phyloP scores from a whole-genome alignment of 2,888 invertebrate genomes.

The Mythimna impura region DNA sequence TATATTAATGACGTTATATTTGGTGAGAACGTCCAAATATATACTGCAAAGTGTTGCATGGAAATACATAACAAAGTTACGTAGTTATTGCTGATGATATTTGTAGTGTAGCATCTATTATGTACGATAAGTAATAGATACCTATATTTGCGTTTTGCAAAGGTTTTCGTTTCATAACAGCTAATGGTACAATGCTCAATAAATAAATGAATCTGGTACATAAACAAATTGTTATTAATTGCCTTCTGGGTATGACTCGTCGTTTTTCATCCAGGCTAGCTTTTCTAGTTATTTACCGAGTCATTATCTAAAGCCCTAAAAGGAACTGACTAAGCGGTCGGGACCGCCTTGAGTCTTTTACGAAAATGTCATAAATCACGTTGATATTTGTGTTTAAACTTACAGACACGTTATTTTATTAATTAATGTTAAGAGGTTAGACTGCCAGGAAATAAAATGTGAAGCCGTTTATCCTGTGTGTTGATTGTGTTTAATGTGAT shows the following conservation, averaged over 20 bases:
- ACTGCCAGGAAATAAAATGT: background rate
- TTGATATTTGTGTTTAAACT: constrained; percentile 36
- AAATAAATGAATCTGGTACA: constrained; percentile 38
- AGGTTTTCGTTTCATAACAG: constrained; percentile 29
- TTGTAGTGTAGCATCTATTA: constrained; percentile 11
- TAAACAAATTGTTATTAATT: constrained; percentile 64
- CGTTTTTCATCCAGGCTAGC: constrained; percentile 59
- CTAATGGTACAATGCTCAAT: constrained; percentile 38
- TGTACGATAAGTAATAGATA: constrained; percentile 51
- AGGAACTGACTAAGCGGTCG: constrained; percentile 58
- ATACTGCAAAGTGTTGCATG: constrained; percentile 2
- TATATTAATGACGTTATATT: constrained; percentile 37
- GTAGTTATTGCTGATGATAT: constrained; percentile 3
- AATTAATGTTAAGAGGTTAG: background rate
- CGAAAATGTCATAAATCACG: constrained; percentile 50
- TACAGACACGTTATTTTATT: constrained; percentile 16
- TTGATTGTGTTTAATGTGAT: background rate
- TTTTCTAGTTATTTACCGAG: constrained; percentile 64
- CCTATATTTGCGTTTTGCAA: constrained; percentile 58
- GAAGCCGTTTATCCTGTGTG: background rate
- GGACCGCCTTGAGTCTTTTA: constrained; percentile 43
- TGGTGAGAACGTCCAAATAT: constrained; percentile 4
- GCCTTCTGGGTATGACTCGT: constrained; percentile 56
- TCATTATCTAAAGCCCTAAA: constrained; percentile 68
- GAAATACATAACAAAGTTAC: constrained; percentile 18